Conservation (phyloP, 2,113 vertebrate species). For the Hippocampus guttulatus region DNA sequence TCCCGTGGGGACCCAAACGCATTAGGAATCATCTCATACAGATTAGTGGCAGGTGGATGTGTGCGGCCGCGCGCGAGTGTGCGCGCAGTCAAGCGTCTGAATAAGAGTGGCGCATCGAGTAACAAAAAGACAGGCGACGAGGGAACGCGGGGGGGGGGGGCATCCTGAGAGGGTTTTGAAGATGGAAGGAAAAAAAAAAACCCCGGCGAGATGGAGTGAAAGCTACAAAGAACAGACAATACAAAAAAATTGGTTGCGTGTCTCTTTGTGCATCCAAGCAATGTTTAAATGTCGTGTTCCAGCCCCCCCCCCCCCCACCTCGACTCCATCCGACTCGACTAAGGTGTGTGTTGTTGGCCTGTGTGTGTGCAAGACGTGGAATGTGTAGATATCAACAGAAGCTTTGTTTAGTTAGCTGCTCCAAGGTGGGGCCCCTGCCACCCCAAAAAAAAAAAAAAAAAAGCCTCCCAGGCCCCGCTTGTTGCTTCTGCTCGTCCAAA, state of each 20-base stretch:
- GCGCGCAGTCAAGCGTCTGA: conserved; percentile 43
- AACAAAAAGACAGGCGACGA: conserved; percentile 43
- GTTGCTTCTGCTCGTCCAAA: conserved; percentile 43
- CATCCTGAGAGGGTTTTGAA: conserved; percentile 11
- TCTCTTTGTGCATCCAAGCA: conserved; percentile 41
- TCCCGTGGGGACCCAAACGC: conserved; percentile 63
- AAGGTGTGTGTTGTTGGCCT: conserved; percentile 1
- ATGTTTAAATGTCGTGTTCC: conserved; percentile 46
- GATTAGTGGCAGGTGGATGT: conserved; percentile 67
- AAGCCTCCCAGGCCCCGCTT: conserved; percentile 53
- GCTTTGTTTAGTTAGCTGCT: conserved; percentile 61
- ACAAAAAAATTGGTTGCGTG: conserved; percentile 33
- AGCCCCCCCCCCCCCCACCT: too few species aligned
- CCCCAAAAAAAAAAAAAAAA: not conserved
- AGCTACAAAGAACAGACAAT: conserved; percentile 17
- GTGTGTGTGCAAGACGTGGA: conserved; percentile 27
- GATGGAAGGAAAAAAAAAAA: conserved; percentile 19
- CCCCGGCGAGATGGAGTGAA: conserved; percentile 26
- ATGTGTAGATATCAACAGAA: conserved; percentile 56
- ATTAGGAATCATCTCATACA: conserved; percentile 71
- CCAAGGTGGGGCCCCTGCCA: conserved; percentile 37
- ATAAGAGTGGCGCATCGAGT: conserved; percentile 49
- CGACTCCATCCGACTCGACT: not conserved
- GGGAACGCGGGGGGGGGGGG: not conserved
- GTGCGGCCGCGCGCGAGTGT: conserved; percentile 21